Evolutionary conservation across 1,140 invertebrate genomes (phyloP), one percentile per base, ranked within the genome.

Genomic region (Centruroides sculpturatus): DNA sequence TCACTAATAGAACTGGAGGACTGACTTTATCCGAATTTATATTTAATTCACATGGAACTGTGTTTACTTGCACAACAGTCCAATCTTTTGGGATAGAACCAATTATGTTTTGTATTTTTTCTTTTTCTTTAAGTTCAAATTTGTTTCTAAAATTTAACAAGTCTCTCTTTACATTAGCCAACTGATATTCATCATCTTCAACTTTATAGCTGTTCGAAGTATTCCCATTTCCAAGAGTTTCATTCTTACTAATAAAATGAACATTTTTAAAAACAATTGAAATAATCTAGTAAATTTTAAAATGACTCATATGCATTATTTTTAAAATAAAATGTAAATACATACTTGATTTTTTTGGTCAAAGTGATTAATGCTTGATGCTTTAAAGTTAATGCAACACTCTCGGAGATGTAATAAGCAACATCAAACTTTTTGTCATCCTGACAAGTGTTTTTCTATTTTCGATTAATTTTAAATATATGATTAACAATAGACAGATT

Each of bases 41-140:
- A 47, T 54, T 23, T n/a, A 52, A 47, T 11, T 59, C 53, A 48
- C 48, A 36, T 48, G 47, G 34, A 3, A 59, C 3, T 12, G 59
- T 47, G 48, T 4, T 59, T 35, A 59, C 55, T 47, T 59, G 59
- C 9, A 59, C 34, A 47, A 59, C 34, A 41, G 51, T 55, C 36
- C 41, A 59, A 55, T 55, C 59, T n/a, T 23, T 23, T 23, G 23
- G 23, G 2, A 23, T 23, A 23, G 23, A 23, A 23, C 23, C n/a
- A 7, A 51, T 50, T 50, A 34, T 8, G 13, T 36, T 56, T 13
- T 56, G 12, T 6, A 11, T 57, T 50, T 47, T 47, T 23, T 56
- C 47, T 41, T 3, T 48, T 23, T 23, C 11, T 49, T 57, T 47
- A n/a, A 49, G 49, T 48, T 23, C 5, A 4, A 51, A 8, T 51